Evolutionary conservation across 2,888 invertebrate genomes (phyloP).

Genomic region (Drosophila buzzatii): DNA sequence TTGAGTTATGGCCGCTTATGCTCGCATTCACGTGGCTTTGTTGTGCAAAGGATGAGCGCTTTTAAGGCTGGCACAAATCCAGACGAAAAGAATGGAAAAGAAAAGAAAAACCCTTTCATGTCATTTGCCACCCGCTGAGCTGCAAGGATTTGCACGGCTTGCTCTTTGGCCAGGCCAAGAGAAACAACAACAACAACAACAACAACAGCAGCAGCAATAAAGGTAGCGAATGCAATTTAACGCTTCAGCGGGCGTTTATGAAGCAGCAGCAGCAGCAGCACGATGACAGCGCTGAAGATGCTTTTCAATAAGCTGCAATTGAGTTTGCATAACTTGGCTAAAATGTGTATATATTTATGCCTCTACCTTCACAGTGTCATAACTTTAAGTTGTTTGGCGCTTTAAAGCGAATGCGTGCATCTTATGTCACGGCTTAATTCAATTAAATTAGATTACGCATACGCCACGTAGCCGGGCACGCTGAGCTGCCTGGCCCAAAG

Average conservation of each 20-base stretch:
- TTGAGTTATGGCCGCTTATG: conserved; percentile 50
- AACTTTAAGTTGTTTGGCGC: conserved; percentile 19
- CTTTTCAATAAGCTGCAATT: conserved; percentile 67
- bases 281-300: conserved; percentile 31
- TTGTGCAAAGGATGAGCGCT: conserved; percentile 3
- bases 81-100: not conserved
- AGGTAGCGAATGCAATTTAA: conserved; percentile 80
- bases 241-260: conserved; percentile 69
- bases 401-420: conserved; percentile 24
- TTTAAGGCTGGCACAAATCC: conserved; percentile 28
- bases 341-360: conserved; percentile 1
- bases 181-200: conserved; percentile 4
- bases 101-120: conserved; percentile 69
- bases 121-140: conserved; percentile 61
- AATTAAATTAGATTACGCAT: conserved; percentile 76
- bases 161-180: conserved; percentile 38
- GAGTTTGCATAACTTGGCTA: conserved; percentile 66
- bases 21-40: conserved; percentile 16
- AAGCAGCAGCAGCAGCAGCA: conserved; percentile 17
- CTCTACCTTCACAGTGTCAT: not conserved
- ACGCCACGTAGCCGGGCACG: conserved; percentile 55
- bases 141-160: conserved; percentile 62
- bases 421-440: conserved; percentile 80
- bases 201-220: conserved; percentile 21
- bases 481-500: conserved; percentile 38